These are phyloP conservation scores for Okapia johnstoni DNA, from an alignment of 2,113 vertebrate genomes.

Conservation along the genomic window DNA sequence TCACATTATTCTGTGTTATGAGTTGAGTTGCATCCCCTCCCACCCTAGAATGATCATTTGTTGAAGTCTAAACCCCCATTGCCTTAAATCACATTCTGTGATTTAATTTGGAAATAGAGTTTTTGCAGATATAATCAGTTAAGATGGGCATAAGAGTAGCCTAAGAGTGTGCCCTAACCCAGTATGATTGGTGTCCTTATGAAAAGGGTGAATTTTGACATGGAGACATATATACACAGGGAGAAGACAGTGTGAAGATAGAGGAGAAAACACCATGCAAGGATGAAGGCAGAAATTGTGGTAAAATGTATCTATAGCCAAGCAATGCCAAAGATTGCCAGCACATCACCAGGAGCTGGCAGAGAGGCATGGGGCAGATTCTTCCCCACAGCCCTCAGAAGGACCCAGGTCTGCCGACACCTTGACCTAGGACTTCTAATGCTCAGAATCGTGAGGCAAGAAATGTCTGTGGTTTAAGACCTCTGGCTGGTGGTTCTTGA, in stretches of 20 bases:
- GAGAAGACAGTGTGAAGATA: neutral
- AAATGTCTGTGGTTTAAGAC: neutral
- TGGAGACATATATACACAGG: neutral
- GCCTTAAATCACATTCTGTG: neutral
- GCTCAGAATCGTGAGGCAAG: neutral
- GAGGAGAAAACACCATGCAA: neutral
- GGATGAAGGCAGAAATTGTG: neutral
- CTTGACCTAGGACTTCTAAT: neutral
- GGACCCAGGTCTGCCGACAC: rapidly evolving
- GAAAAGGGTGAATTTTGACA: neutral
- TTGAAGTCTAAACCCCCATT: neutral
- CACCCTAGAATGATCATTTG: neutral
- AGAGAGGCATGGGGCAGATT: neutral
- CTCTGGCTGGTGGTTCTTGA: neutral
- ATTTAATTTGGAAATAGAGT: neutral
- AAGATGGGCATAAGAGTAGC: neutral
- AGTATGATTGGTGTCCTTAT: neutral
- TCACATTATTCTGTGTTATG: neutral
- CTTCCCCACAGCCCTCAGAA: neutral
- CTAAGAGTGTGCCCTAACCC: neutral
- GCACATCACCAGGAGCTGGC: neutral
- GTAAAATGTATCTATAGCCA: neutral
- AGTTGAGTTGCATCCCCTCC: neutral
- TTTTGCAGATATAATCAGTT: neutral
- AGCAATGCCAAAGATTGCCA: neutral